Percentiles rank a stretch among this genome's conserved stretches.
These are phyloP conservation scores for Sphecodes monilicornis DNA, from an alignment of 2,888 invertebrate species.

Conservation along the genomic window DNA sequence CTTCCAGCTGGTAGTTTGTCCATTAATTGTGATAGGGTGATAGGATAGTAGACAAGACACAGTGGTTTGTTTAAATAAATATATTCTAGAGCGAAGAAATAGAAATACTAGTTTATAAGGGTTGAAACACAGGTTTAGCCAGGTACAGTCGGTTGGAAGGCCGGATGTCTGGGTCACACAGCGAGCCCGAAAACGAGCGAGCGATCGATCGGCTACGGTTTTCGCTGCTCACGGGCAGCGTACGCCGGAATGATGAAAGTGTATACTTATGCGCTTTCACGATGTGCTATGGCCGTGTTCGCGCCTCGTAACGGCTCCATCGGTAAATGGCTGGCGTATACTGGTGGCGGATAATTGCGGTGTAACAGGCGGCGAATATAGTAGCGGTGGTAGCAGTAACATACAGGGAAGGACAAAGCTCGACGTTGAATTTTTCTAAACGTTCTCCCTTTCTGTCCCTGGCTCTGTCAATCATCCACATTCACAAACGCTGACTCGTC, in stretches of 20 bases:
- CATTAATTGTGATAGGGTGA: background rate
- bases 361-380: slow-evolving; percentile 43
- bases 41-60: slow-evolving; percentile 14
- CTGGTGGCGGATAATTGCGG: slow-evolving; percentile 50
- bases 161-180: background rate
- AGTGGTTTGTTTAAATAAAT: slow-evolving; percentile 33
- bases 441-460: slow-evolving; percentile 1
- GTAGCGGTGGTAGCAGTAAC: slow-evolving; percentile 40
- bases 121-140: slow-evolving; percentile 11
- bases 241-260: background rate
- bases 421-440: slow-evolving; percentile 38
- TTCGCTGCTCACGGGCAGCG: background rate
- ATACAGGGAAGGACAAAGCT: slow-evolving; percentile 15
- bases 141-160: slow-evolving; percentile 1
- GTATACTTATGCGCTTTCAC: slow-evolving; percentile 20
- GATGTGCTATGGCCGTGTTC: slow-evolving; percentile 29
- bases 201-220: slow-evolving; percentile 2
- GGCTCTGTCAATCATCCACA: background rate
- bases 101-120: slow-evolving; percentile 9
- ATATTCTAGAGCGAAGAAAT: slow-evolving; percentile 18
- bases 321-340: slow-evolving; percentile 30
- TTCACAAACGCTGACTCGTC: background rate
- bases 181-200: slow-evolving; percentile 7
- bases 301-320: slow-evolving; percentile 47
- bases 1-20: no score